Evolutionary conservation across 2,113 vertebrate genomes (phyloP), one percentile per base, ranked within the genome.

Genomic region (Rhynchomys soricoides): DNA sequence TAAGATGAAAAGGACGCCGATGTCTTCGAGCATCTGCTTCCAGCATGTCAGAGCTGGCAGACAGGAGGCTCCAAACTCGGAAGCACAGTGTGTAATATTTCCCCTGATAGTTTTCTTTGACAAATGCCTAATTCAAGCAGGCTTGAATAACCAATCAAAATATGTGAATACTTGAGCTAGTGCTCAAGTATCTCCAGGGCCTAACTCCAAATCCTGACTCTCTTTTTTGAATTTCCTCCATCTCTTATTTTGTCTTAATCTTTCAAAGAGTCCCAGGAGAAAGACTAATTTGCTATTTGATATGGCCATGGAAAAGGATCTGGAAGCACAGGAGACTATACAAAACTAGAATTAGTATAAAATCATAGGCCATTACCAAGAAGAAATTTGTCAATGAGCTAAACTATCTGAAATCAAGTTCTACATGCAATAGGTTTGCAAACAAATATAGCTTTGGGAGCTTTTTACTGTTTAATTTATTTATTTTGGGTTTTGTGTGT

Each of bases 1-100:
- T 55, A 95, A 97, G 97, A 98, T 97, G 97, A 98, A 98, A 98
- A 98, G 97, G 93, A 95, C 0, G 37, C 89, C 92, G 96, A 88
- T 11, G 77, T 45, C 77, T 93, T 75, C n/a, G 75, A 96, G 97
- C 95, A 97, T 96, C 93, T 13, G 97, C 91, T 97, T 96, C 95
- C 96, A 97, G 91, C 89, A 96, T 96, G 97, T 94, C 91, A 83
- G 91, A 68, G 68, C 59, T 94, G 96, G 92, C 92, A 91, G 75
- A 96, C 94, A 94, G 75, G 34, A 89, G 95, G 90, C 48, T 96
- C 90, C 97, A 71, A 81, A 73, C 94, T 89, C 75, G 50, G 78
- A 91, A 94, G 86, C 21, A 7, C 22, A 94, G 91, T 12, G 3
- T 86, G 81, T 45, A 95, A 91, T 79, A 96, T 77, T 96, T 97